phyloP scores from a whole-genome alignment of 2,888 invertebrate species.

The Polylopha cassiicola region DNA sequence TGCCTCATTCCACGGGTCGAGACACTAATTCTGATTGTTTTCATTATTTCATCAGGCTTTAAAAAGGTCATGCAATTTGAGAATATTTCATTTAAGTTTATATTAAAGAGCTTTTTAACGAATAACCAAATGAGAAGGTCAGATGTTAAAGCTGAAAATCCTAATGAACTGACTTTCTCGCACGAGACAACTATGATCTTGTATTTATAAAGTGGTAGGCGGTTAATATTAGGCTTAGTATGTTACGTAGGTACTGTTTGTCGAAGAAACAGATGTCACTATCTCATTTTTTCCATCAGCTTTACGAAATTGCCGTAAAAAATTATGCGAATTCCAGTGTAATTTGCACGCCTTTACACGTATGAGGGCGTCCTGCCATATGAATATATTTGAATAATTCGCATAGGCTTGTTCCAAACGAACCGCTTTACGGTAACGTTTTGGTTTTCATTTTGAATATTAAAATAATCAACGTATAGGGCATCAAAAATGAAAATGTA shows the following conservation, averaged over 20 bases:
- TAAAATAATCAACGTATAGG: too few relatives aligned
- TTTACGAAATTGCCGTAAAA: conserved; percentile 20
- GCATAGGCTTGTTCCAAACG: conserved; percentile 41
- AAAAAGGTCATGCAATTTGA: conserved; percentile 5
- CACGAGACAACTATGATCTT: too few relatives aligned
- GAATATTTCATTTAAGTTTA: conserved; percentile 9
- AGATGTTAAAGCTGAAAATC: too few relatives aligned
- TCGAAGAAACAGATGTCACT: too few relatives aligned
- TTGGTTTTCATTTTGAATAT: conserved; percentile 28
- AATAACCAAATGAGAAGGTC: too few relatives aligned
- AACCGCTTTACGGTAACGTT: conserved; percentile 25
- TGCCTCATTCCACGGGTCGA: conserved; percentile 39
- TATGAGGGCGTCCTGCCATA: conserved; percentile 45
- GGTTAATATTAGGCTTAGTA: too few relatives aligned
- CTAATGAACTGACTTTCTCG: too few relatives aligned
- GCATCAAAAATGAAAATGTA: too few relatives aligned
- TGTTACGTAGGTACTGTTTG: too few relatives aligned
- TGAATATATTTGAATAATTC: conserved; percentile 63
- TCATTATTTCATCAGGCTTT: conserved; percentile 14
- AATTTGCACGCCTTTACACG: conserved; percentile 41
- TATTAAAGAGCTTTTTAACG: conserved; percentile 1
- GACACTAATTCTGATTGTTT: conserved; percentile 18
- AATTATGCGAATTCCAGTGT: conserved; percentile 28
- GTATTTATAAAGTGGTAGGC: too few relatives aligned
- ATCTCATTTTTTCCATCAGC: conserved; percentile 21